Conservation (phyloP, 2,113 vertebrate genomes). For the Cephalopholis sonnerati region DNA sequence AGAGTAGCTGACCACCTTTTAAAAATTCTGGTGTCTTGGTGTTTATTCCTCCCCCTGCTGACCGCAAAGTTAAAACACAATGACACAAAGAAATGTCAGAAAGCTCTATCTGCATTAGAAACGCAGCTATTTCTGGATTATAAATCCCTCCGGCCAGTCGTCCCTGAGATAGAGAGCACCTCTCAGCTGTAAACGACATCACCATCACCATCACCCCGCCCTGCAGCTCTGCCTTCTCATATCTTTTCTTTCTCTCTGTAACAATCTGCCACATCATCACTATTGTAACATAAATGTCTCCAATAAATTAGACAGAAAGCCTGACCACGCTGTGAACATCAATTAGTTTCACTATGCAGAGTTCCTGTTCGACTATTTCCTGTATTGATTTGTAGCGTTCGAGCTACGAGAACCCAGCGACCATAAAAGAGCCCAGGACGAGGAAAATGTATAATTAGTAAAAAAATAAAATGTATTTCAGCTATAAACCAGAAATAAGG, state of each 20-base stretch:
- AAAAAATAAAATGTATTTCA: constrained; percentile 18
- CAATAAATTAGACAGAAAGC: constrained; percentile 19
- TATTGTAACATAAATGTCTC: constrained; percentile 31
- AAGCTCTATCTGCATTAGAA: constrained; percentile 32
- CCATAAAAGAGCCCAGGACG: neutral
- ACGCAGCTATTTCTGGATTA: constrained; percentile 45
- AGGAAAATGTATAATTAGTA: constrained; percentile 31
- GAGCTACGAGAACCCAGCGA: neutral
- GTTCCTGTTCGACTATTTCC: neutral
- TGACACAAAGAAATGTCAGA: constrained; percentile 25
- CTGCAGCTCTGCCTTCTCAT: constrained; percentile 24
- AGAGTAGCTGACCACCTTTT: too few relatives aligned
- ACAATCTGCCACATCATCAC: constrained; percentile 34
- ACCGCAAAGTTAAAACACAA: constrained; percentile 12
- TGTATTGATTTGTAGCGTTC: constrained; percentile 28
- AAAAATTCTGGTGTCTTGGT: neutral
- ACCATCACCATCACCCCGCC: neutral
- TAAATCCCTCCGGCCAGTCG: constrained; percentile 20
- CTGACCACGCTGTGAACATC: constrained; percentile 24
- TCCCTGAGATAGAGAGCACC: constrained; percentile 24
- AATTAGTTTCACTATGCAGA: constrained; percentile 19
- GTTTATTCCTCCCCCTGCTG: neutral
- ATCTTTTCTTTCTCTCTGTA: neutral
- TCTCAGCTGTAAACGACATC: constrained; percentile 12
- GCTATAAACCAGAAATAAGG: constrained; percentile 15